Evolutionary conservation across 2,113 vertebrate genomes (phyloP).

Genomic region (Gallinago paraguaiae): DNA sequence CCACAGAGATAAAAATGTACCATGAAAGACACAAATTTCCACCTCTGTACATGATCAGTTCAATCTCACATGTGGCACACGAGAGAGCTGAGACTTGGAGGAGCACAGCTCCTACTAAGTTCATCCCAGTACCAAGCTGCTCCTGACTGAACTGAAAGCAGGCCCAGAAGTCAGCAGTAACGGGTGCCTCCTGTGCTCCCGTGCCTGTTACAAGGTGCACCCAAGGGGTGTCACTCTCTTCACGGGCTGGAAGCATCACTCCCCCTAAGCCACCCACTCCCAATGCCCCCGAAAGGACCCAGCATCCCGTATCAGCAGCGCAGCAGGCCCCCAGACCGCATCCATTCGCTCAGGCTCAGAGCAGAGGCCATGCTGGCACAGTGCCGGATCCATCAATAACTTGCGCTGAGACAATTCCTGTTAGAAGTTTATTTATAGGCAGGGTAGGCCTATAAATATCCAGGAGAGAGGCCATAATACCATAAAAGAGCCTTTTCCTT

Average conservation of each 20-base stretch:
- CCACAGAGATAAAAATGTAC: background rate
- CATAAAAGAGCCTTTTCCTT: background rate
- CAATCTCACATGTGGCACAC: background rate
- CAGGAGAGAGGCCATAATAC: background rate
- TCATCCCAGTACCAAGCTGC: background rate
- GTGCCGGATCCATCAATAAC: background rate
- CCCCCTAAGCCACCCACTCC: rapidly evolving
- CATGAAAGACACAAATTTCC: background rate
- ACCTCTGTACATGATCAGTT: background rate
- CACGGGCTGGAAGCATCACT: background rate
- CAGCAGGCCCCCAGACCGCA: rapidly evolving
- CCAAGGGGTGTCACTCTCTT: background rate
- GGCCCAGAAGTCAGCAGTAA: background rate
- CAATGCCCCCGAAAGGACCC: background rate
- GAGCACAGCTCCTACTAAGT: background rate
- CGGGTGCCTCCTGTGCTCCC: background rate
- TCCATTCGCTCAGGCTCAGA: background rate
- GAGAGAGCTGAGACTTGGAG: rapidly evolving
- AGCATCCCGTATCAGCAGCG: rapidly evolving
- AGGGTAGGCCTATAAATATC: background rate
- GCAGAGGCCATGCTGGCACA: background rate
- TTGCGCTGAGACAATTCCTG: background rate
- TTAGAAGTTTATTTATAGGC: background rate
- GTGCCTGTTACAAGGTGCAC: no score
- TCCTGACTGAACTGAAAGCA: background rate